Evolutionary conservation across 2,113 vertebrate genomes (phyloP).

Genomic region (Platichthys stellatus): DNA sequence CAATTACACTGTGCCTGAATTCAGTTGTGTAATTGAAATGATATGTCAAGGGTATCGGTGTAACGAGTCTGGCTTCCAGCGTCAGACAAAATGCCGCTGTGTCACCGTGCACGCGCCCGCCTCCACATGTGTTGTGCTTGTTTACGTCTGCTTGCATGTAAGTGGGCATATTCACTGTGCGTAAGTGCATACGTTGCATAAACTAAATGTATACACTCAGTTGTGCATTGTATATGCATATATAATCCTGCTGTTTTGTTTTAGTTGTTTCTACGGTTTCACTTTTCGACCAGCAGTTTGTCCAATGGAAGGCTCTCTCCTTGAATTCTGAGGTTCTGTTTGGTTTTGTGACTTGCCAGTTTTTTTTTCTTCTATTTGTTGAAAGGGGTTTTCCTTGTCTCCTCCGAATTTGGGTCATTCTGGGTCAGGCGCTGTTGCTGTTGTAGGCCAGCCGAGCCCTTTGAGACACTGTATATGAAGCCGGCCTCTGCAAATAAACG

Average conservation of each 20-base stretch:
- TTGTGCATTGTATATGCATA: slow-evolving; percentile 4
- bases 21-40: slow-evolving; percentile 59
- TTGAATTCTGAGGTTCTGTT: slow-evolving; percentile 23
- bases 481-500: slow-evolving; percentile 62
- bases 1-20: slow-evolving; percentile 58
- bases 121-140: slow-evolving; percentile 5
- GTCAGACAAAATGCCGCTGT: slow-evolving; percentile 30
- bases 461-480: slow-evolving; percentile 62
- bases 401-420: slow-evolving; percentile 43
- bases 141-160: not conserved
- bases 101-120: slow-evolving; percentile 33
- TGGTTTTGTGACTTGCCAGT: slow-evolving; percentile 34
- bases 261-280: not conserved
- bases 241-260: not conserved
- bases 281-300: not conserved
- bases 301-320: not conserved
- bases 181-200: not conserved
- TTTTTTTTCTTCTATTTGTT: slow-evolving; percentile 36
- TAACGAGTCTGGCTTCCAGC: slow-evolving; percentile 38
- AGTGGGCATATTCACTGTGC: not conserved
- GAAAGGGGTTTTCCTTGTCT: slow-evolving; percentile 65
- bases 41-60: slow-evolving; percentile 52
- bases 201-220: not conserved
- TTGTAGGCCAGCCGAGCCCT: slow-evolving; percentile 37
- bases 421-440: slow-evolving; percentile 52